A percentile compares a stretch with the other conserved stretches of the same genome.
Conservation (phyloP, 1,140 invertebrate genomes). For the Anastrepha obliqua region DNA sequence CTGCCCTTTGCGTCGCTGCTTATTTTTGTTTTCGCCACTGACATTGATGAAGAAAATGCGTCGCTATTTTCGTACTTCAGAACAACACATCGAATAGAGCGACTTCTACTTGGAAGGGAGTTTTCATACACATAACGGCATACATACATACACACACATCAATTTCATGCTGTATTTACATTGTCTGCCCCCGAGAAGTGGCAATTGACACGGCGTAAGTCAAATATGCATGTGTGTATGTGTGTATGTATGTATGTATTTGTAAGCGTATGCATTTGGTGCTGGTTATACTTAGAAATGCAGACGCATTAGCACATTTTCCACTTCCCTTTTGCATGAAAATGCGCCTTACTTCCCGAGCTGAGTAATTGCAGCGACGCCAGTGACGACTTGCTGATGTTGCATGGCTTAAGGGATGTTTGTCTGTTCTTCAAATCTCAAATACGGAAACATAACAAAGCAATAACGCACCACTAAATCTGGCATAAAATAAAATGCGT, state of each 20-base stretch:
- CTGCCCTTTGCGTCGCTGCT: background rate
- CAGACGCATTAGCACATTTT: conserved; percentile 48
- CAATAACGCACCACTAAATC: conserved; percentile 22
- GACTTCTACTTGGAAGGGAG: background rate
- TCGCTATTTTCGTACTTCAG: conserved; percentile 41
- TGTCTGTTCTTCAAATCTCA: background rate
- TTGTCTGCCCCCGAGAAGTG: background rate
- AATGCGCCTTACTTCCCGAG: conserved; percentile 6
- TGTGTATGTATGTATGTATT: background rate
- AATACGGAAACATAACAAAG: background rate
- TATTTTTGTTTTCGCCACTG: background rate
- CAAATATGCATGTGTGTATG: background rate
- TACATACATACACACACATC: background rate
- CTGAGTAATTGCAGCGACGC: background rate
- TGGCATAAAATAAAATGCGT: conserved; percentile 50
- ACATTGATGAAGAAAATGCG: conserved; percentile 37
- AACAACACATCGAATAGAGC: background rate
- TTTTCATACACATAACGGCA: background rate
- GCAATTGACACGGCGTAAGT: background rate
- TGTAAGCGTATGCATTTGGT: background rate
- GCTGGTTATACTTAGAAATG: conserved; percentile 4
- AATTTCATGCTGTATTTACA: conserved; percentile 5
- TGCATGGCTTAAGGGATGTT: conserved; percentile 16
- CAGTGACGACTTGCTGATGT: background rate
- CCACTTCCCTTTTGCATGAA: conserved; percentile 31